Percentiles rank a stretch among this genome's conserved stretches.
These are phyloP conservation scores for Oryzias melastigma DNA, from an alignment of 2,113 vertebrate species.

Conservation along the genomic window DNA sequence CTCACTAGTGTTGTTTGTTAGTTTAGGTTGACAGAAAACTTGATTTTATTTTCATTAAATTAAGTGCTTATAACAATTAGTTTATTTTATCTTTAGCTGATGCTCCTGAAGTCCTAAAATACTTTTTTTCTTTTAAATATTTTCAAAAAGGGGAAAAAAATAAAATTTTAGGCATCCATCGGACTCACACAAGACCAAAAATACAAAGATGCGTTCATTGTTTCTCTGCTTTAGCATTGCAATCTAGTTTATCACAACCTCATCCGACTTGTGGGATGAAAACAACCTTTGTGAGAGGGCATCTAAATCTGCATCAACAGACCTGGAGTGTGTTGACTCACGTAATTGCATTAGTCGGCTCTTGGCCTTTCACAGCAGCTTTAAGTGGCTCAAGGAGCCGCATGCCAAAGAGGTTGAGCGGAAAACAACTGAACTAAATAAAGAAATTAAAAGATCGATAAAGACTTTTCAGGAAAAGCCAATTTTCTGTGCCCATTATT, in stretches of 20 bases:
- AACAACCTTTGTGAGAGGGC: constrained; percentile 31
- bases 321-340: constrained; percentile 39
- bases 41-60: constrained; percentile 28
- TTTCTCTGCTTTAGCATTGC: constrained; percentile 21
- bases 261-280: constrained; percentile 47
- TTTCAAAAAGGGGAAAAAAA: too few relatives aligned
- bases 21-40: constrained; percentile 30
- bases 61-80: constrained; percentile 34
- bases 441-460: too few relatives aligned
- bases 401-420: constrained; percentile 29
- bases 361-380: constrained; percentile 45
- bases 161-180: background rate
- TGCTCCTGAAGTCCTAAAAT: constrained; percentile 20
- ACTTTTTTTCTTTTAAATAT: too few relatives aligned
- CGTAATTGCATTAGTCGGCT: constrained; percentile 46
- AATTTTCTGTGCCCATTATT: constrained; percentile 21
- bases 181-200: constrained; percentile 40
- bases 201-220: constrained; percentile 32
- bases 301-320: constrained; percentile 43
- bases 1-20: constrained; percentile 35
- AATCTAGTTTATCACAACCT: constrained; percentile 33
- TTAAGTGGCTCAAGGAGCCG: constrained; percentile 21
- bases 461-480: background rate
- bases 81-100: constrained; percentile 42
- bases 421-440: constrained; percentile 13